A percentile compares a stretch with the other conserved stretches of the same genome.
Conservation (phyloP, 2,113 vertebrate genomes). For the Delphinapterus leucas region DNA sequence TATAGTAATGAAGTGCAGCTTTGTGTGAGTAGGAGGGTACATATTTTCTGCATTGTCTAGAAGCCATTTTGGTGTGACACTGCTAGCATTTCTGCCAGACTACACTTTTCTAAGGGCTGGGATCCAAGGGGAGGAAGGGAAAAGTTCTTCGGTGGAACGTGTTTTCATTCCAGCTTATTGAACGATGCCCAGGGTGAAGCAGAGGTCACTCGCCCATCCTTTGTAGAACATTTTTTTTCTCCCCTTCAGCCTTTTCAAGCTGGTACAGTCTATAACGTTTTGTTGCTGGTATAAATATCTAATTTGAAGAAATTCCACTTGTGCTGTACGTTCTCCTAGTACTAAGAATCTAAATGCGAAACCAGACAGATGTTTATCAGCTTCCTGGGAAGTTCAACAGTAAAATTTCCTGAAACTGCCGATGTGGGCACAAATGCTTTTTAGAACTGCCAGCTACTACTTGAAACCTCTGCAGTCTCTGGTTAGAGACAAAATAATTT, state of each 20-base stretch:
- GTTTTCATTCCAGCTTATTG: not conserved
- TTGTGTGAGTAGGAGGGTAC: not conserved
- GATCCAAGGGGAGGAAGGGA: not conserved
- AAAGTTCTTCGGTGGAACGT: not conserved
- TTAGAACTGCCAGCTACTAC: not conserved
- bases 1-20: not conserved
- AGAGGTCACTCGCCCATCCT: not conserved
- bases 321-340: conserved; percentile 20
- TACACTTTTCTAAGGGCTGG: not conserved
- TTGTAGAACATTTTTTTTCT: not conserved
- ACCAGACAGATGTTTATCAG: conserved; percentile 63
- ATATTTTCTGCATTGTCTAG: not conserved
- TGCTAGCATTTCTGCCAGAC: not conserved
- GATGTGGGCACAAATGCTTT: not conserved
- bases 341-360: conserved; percentile 47
- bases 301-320: conserved; percentile 46
- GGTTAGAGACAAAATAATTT: conserved; percentile 30
- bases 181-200: not conserved
- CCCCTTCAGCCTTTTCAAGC: not conserved
- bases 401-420: conserved; percentile 63
- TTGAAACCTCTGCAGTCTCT: conserved; percentile 30
- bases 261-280: conserved; percentile 21
- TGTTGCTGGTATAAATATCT: conserved; percentile 43
- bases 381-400: conserved; percentile 55
- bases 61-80: not conserved